Percentiles rank a stretch among this genome's conserved stretches.
Conservation (phyloP, 2,888 invertebrate species). For the Phania funesta region DNA sequence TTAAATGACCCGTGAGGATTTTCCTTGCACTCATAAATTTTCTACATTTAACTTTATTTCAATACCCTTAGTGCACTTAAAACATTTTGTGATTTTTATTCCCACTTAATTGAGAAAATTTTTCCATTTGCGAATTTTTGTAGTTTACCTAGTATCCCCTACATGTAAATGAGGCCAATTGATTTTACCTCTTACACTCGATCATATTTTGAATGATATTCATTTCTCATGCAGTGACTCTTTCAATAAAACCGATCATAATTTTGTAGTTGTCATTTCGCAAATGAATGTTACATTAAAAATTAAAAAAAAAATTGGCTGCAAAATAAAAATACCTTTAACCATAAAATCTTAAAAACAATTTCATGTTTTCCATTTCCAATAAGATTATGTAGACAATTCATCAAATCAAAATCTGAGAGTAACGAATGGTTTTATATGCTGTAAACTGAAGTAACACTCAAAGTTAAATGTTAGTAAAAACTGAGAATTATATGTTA, state of each 20-base stretch:
- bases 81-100: too few relatives aligned
- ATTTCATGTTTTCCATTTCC: constrained; percentile 67
- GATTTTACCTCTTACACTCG: background rate
- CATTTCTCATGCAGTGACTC: constrained; percentile 16
- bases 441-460: constrained; percentile 2
- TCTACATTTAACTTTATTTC: too few relatives aligned
- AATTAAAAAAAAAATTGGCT: background rate
- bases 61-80: too few relatives aligned
- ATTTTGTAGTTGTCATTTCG: constrained; percentile 16
- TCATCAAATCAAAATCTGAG: constrained; percentile 62
- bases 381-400: constrained; percentile 66
- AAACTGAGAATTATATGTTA: background rate
- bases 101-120: background rate
- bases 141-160: too few relatives aligned
- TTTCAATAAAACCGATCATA: constrained; percentile 25
- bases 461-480: constrained; percentile 6
- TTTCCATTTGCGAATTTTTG: background rate
- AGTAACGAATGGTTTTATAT: constrained; percentile 15
- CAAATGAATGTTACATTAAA: constrained; percentile 10
- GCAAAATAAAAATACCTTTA: background rate
- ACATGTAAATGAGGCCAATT: background rate
- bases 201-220: background rate
- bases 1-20: too few relatives aligned
- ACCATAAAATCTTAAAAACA: constrained; percentile 65
- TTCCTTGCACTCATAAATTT: too few relatives aligned